phyloP scores from a whole-genome alignment of 1,140 invertebrate genomes.

The Microplitis demolitor region DNA sequence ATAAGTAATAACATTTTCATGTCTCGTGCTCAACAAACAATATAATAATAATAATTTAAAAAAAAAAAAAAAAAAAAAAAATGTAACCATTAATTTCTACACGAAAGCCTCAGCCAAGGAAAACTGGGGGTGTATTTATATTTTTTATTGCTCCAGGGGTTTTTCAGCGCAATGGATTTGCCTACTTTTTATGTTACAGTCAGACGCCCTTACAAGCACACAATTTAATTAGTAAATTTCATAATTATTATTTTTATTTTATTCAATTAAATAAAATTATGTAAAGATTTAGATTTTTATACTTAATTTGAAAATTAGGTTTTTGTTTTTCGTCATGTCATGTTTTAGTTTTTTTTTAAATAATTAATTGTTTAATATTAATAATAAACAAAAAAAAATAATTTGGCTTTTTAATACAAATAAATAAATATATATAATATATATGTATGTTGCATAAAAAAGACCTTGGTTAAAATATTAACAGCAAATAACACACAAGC shows the following conservation, averaged over 20 bases:
- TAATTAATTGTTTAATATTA: no score
- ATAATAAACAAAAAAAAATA: background rate
- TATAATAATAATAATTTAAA: slow-evolving; percentile 17
- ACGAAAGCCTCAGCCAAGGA: slow-evolving; percentile 34
- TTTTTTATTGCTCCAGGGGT: background rate
- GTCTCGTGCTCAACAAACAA: slow-evolving; percentile 39
- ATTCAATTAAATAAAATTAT: no score
- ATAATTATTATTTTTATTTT: no score
- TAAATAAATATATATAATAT: no score
- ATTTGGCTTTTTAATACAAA: background rate
- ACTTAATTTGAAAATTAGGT: no score
- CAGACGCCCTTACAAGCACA: slow-evolving; percentile 8
- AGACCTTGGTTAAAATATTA: background rate
- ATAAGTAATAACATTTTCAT: slow-evolving; percentile 28
- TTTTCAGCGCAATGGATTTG: background rate
- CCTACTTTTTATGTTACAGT: slow-evolving; percentile 2
- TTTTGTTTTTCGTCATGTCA: no score
- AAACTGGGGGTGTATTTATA: slow-evolving; percentile 5
- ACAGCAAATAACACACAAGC: slow-evolving; percentile 8
- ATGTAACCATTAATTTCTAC: slow-evolving; percentile 30
- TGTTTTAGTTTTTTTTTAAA: no score
- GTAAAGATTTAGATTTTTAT: no score
- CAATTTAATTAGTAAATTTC: background rate
- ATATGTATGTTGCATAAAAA: background rate
- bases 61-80: no score